These are phyloP conservation scores for Ibycter americanus DNA, from an alignment of 2,797 vertebrate genomes.

Conservation along the genomic window DNA sequence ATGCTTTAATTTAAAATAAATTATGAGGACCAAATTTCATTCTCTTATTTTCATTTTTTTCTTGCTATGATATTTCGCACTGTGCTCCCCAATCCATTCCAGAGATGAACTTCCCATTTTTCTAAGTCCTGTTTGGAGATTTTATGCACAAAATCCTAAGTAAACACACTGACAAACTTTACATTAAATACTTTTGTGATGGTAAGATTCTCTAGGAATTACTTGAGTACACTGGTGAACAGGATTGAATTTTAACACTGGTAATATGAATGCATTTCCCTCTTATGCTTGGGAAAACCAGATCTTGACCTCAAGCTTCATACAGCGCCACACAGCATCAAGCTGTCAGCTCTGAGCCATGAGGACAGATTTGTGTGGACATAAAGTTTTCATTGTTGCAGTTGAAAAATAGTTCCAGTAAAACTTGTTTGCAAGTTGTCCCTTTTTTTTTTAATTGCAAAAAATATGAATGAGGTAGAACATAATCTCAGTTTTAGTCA, in stretches of 20 bases:
- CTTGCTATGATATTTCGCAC: not conserved
- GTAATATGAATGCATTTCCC: not conserved
- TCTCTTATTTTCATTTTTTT: not conserved
- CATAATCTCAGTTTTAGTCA: not conserved
- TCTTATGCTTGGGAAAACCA: not conserved
- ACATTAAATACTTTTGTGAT: not conserved
- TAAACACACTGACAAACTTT: not conserved
- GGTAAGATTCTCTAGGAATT: not conserved
- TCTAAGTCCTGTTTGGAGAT: not conserved
- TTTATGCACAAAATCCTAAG: not conserved
- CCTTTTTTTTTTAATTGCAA: not conserved
- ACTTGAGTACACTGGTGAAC: not conserved
- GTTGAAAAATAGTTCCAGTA: not conserved
- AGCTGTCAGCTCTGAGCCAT: not conserved
- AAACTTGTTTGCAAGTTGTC: not conserved
- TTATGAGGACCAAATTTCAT: not conserved
- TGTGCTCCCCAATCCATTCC: not conserved
- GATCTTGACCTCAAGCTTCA: not conserved
- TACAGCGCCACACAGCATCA: not conserved
- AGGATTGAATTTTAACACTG: not conserved
- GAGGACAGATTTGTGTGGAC: not conserved
- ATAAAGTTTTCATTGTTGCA: not conserved
- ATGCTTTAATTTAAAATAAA: conserved; percentile 52
- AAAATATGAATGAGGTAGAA: not conserved
- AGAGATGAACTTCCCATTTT: not conserved